Evolutionary conservation across 2,113 vertebrate genomes (phyloP).

Genomic region (Melanerpes aurifrons): DNA sequence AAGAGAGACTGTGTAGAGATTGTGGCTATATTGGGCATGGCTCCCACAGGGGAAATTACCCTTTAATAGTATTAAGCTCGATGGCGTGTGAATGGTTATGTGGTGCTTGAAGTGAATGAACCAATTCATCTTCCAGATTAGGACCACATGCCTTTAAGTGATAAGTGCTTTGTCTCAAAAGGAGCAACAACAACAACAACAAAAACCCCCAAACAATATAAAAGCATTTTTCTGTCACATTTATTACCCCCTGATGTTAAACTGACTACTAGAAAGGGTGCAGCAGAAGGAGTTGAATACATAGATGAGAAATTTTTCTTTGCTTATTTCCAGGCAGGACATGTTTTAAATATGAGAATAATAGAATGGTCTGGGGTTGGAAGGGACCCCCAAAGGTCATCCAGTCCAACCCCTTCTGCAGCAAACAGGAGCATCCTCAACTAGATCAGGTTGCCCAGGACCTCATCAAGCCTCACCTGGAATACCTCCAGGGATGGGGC

Average conservation of each 20-base stretch:
- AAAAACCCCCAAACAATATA: not conserved
- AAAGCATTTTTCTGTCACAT: slow-evolving; percentile 28
- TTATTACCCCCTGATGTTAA: slow-evolving; percentile 14
- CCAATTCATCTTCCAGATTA: slow-evolving; percentile 68
- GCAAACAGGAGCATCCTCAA: too few species aligned
- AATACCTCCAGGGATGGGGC: too few species aligned
- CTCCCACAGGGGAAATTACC: slow-evolving; percentile 72
- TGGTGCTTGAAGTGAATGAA: slow-evolving; percentile 69
- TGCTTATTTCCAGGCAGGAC: not conserved
- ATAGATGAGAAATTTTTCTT: not conserved
- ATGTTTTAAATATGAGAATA: not conserved
- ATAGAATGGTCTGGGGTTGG: too few species aligned
- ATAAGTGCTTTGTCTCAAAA: slow-evolving; percentile 54
- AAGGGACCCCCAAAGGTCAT: too few species aligned
- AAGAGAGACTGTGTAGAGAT: slow-evolving; percentile 31
- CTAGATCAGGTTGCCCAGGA: too few species aligned
- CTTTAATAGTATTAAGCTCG: slow-evolving; percentile 67
- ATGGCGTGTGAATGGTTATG: slow-evolving; percentile 72
- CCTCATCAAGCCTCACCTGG: too few species aligned
- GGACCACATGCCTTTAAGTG: slow-evolving; percentile 47
- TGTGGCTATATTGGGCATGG: slow-evolving; percentile 38
- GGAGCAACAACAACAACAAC: not conserved
- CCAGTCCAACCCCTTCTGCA: too few species aligned
- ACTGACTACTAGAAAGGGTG: slow-evolving; percentile 3
- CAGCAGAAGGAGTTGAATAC: not conserved